These are phyloP conservation scores for Zophobas morio DNA, from an alignment of 1,140 invertebrate genomes.

Conservation along the genomic window DNA sequence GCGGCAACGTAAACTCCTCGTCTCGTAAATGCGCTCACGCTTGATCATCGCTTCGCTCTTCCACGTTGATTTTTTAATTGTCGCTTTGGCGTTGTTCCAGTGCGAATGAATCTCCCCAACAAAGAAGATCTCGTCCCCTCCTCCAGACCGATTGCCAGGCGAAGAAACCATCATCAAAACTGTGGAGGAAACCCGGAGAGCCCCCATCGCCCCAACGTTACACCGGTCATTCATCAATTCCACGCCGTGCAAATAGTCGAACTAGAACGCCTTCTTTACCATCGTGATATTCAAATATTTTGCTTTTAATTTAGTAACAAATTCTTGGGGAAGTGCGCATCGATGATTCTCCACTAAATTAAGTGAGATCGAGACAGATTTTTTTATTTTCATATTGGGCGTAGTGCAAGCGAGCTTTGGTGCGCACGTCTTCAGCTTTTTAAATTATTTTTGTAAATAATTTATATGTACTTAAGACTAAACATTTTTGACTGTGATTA, in stretches of 20 bases:
- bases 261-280: constrained; percentile 53
- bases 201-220: constrained; percentile 55
- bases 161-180: constrained; percentile 46
- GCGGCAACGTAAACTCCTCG: no score
- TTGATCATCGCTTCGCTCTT: neutral
- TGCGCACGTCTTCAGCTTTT: neutral
- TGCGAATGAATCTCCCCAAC: constrained; percentile 56
- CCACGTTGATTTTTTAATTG: constrained; percentile 16
- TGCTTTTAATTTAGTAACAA: constrained; percentile 35
- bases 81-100: constrained; percentile 49
- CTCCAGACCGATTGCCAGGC: constrained; percentile 33
- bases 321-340: constrained; percentile 28
- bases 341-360: neutral
- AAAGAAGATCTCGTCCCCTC: constrained; percentile 52
- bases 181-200: constrained; percentile 58
- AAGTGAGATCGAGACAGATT: neutral
- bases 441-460: constrained; percentile 41
- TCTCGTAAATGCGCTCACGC: no score
- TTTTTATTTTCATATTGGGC: neutral
- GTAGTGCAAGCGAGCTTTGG: neutral
- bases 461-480: constrained; percentile 24
- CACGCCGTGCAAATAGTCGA: constrained; percentile 53
- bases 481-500: constrained; percentile 41
- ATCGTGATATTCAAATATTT: constrained; percentile 48
- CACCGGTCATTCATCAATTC: constrained; percentile 47